Base-by-base conservation (phyloP, 2,113 vertebrate species). In the Numida meleagris region DNA sequence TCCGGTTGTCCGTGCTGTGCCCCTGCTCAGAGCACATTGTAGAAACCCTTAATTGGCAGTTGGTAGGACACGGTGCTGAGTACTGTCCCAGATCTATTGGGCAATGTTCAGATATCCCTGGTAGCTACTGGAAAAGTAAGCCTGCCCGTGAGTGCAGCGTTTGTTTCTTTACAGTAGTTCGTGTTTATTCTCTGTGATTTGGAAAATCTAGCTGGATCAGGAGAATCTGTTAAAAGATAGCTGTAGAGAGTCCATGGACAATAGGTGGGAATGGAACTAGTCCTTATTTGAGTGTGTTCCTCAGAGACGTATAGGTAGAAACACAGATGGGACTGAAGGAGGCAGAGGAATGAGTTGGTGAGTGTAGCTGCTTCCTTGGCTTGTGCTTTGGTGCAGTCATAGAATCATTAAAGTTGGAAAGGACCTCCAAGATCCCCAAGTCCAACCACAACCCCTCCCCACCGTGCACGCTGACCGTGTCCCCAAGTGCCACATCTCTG, bases 101-200 rank as follows among this genome's bases (percentile, higher is more conserved):
- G 40, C n/a, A 15, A 2, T 8, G 1, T 36, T n/a, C 25, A 3
- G 7, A 1, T 29, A 3, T 20, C 21, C 31, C 62, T 65, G 68
- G 24, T 43, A 51, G 66, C 15, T 27, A 0, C 58, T 33, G 15
- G 50, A 20, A 3, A 19, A 20, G 15, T 8, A 18, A 68, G 4
- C 24, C 33, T 24, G 16, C 21, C 7, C 34, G 1, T 4, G 7
- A 10, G 34, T 27, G 68, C 59, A n/a, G 0, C 8, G 1, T 6
- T 18, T 25, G 25, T 16, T 36, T 43, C 82, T 62, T 27, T 46
- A 38, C 40, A 25, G 13, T 1, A 2, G 10, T 18, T 3, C 2
- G 2, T 2, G 0, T 21, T 65, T 25, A 12, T 10, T 43, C 5
- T 1, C 55, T 13, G 8, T 21, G 31, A 20, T 33, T 8, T 57